Evolutionary conservation across 1,140 invertebrate species (phyloP).

Genomic region (Hyphantria cunea): DNA sequence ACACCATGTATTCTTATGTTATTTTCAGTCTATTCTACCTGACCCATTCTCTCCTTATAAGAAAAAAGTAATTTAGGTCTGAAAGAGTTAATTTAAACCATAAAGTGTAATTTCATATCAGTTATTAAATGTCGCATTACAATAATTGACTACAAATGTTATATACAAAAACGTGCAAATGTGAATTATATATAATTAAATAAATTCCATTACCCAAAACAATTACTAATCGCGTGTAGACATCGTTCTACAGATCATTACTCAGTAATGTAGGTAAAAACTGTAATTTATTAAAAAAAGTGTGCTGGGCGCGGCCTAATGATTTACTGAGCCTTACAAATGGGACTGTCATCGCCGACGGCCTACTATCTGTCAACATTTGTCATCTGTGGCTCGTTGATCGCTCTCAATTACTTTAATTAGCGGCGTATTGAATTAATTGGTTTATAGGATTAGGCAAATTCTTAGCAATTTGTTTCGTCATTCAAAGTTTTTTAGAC

Average conservation of each 20-base stretch:
- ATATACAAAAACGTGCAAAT: too few relatives aligned
- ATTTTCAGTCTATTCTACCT: too few relatives aligned
- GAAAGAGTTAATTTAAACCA: too few relatives aligned
- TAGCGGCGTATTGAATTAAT: slow-evolving; percentile 30
- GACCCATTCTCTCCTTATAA: too few relatives aligned
- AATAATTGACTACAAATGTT: too few relatives aligned
- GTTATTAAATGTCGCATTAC: too few relatives aligned
- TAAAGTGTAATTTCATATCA: too few relatives aligned
- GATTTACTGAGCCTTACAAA: slow-evolving; percentile 63
- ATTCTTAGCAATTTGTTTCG: too few relatives aligned
- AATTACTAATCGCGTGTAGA: slow-evolving; percentile 28
- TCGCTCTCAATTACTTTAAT: slow-evolving; percentile 54
- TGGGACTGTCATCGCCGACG: slow-evolving; percentile 65
- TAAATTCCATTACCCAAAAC: slow-evolving; percentile 6
- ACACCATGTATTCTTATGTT: too few relatives aligned
- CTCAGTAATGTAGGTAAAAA: slow-evolving; percentile 32
- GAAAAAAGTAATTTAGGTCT: too few relatives aligned
- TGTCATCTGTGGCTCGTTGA: slow-evolving; percentile 56
- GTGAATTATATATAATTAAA: too few relatives aligned
- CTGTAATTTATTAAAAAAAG: slow-evolving; percentile 55
- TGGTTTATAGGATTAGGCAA: neutral
- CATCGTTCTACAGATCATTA: slow-evolving; percentile 37
- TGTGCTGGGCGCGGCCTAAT: slow-evolving; percentile 47
- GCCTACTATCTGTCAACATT: slow-evolving; percentile 62
- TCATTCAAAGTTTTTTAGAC: too few relatives aligned